Conservation (phyloP, 1,140 invertebrate species). For the Drosophila miranda region DNA sequence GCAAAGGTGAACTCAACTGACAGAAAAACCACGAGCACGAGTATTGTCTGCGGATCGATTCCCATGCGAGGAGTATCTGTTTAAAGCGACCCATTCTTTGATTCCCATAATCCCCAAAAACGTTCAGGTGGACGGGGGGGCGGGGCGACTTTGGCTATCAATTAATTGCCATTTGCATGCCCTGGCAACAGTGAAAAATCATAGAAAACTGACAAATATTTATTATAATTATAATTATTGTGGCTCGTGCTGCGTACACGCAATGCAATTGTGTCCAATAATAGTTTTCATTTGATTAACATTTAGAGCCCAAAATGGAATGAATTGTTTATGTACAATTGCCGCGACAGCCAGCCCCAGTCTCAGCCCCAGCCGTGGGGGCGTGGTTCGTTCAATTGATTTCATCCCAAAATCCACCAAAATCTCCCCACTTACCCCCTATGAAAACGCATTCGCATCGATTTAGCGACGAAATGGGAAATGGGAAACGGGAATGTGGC, state of each 20-base stretch:
- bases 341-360: conserved; percentile 18
- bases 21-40: too few species aligned
- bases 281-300: conserved; percentile 71
- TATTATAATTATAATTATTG: conserved; percentile 46
- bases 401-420: background rate
- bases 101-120: too few species aligned
- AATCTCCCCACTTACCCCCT: conserved; percentile 21
- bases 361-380: background rate
- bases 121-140: too few species aligned
- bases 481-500: conserved; percentile 9
- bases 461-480: conserved; percentile 1
- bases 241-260: conserved; percentile 23
- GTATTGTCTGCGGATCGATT: too few species aligned
- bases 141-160: conserved; percentile 34
- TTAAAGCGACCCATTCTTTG: too few species aligned
- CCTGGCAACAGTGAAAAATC: conserved; percentile 49
- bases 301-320: conserved; percentile 52
- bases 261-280: conserved; percentile 53
- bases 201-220: conserved; percentile 37
- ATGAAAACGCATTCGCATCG: background rate
- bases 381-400: conserved; percentile 12
- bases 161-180: conserved; percentile 54
- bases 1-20: too few species aligned
- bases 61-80: too few species aligned
- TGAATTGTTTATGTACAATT: conserved; percentile 66